phyloP scores from a whole-genome alignment of 35 echinoderm and acorn worm species.

The Lytechinus pictus region DNA sequence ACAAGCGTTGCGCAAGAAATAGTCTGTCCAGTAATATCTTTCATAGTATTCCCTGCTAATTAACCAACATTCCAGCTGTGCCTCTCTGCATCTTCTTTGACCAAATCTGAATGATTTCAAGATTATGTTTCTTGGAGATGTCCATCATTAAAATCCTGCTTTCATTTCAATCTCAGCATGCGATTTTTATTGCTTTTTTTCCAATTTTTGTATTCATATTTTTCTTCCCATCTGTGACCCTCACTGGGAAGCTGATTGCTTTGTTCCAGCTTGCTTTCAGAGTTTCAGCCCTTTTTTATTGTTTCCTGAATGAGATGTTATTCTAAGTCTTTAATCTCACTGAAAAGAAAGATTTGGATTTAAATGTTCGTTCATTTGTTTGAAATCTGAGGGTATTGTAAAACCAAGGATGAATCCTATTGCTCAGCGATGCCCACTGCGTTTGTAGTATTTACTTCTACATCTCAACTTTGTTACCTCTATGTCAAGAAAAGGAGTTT shows the following conservation, averaged over 20 bases:
- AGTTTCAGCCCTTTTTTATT: neutral
- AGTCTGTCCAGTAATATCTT: neutral
- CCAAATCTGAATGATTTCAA: neutral
- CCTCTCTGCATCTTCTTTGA: neutral
- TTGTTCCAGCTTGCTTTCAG: neutral
- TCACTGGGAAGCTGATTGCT: neutral
- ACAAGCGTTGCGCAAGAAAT: neutral
- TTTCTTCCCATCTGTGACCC: neutral
- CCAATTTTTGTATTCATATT: neutral
- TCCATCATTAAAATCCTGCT: neutral
- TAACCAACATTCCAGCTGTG: slow-evolving; percentile 9
- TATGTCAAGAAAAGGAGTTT: neutral
- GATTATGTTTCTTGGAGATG: neutral
- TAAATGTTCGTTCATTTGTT: neutral
- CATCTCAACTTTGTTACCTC: neutral
- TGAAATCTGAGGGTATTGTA: slow-evolving; percentile 4
- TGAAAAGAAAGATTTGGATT: neutral
- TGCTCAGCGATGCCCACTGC: neutral
- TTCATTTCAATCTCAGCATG: slow-evolving; percentile 8
- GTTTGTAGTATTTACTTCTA: neutral
- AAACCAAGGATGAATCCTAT: neutral
- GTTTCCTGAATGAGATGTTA: neutral
- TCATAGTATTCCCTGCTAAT: neutral
- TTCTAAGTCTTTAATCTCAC: neutral
- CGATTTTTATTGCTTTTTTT: neutral